Evolutionary conservation across 1,140 invertebrate species (phyloP).

Genomic region (Dinoponera quadriceps): DNA sequence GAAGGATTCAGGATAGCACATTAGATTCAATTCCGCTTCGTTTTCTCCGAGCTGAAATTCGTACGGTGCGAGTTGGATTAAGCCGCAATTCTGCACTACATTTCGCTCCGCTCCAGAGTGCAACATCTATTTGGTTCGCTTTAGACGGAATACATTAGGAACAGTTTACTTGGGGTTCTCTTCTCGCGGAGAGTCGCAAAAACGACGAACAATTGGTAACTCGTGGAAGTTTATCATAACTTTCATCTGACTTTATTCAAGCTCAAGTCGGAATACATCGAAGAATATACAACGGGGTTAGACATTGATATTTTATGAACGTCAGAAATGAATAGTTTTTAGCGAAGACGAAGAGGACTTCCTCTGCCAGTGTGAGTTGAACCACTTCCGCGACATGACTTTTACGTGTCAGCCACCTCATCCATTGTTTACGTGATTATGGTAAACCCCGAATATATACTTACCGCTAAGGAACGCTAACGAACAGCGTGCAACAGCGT

Average conservation of each 20-base stretch:
- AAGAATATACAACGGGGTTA: too few species aligned
- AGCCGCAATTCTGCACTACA: constrained; percentile 6
- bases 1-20: constrained; percentile 23
- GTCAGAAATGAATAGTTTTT: too few species aligned
- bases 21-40: constrained; percentile 36
- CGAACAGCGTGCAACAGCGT: background rate
- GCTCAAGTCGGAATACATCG: too few species aligned
- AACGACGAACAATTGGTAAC: background rate
- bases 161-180: background rate
- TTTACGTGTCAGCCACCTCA: too few species aligned
- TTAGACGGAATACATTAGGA: background rate
- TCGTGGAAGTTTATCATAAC: background rate
- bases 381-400: too few species aligned
- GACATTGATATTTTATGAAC: too few species aligned
- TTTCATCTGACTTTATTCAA: background rate
- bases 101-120: background rate
- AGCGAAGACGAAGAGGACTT: too few species aligned
- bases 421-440: background rate
- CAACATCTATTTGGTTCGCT: background rate
- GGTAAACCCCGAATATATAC: background rate
- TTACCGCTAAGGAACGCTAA: background rate
- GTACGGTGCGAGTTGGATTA: constrained; percentile 3
- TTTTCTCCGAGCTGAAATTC: constrained; percentile 15
- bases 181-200: background rate
- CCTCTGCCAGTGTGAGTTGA: too few species aligned